Percentiles rank a stretch among this genome's conserved stretches.
Conservation (phyloP, 2,797 vertebrate genomes). For the Fundulus diaphanus region DNA sequence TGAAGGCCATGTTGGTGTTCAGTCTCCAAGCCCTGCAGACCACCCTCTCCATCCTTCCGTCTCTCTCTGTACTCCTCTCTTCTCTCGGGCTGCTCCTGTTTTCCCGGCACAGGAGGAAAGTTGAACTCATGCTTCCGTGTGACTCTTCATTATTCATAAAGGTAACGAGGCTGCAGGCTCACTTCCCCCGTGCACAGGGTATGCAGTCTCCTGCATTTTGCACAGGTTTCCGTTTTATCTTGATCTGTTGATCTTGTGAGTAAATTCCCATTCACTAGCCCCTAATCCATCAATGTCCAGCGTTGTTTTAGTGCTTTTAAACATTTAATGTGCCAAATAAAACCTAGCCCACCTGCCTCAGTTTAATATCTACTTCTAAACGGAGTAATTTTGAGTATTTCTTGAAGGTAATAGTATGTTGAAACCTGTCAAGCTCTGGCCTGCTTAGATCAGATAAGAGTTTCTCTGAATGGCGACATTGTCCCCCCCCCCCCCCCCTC, state of each 20-base stretch:
- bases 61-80: neutral
- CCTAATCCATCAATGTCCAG: neutral
- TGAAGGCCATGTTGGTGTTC: neutral
- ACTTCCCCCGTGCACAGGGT: conserved; percentile 4
- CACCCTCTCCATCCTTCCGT: neutral
- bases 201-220: conserved; percentile 10
- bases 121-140: conserved; percentile 1
- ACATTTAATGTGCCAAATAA: conserved; percentile 5
- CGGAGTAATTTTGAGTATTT: conserved; percentile 37
- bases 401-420: conserved; percentile 23
- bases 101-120: conserved; percentile 28
- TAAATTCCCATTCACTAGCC: neutral
- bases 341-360: conserved; percentile 26
- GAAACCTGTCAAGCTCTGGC: conserved; percentile 29
- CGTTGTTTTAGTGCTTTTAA: conserved; percentile 3
- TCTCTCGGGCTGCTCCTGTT: conserved; percentile 12
- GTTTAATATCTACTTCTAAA: conserved; percentile 6
- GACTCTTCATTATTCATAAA: conserved; percentile 48
- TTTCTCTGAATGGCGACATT: conserved; percentile 57
- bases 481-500: conserved; percentile 39
- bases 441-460: conserved; percentile 51
- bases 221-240: neutral
- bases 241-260: conserved; percentile 8
- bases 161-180: conserved; percentile 28
- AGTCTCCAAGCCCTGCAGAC: neutral